Evolutionary conservation across 2,888 invertebrate species (phyloP).

Genomic region (Lithophane leautieri): DNA sequence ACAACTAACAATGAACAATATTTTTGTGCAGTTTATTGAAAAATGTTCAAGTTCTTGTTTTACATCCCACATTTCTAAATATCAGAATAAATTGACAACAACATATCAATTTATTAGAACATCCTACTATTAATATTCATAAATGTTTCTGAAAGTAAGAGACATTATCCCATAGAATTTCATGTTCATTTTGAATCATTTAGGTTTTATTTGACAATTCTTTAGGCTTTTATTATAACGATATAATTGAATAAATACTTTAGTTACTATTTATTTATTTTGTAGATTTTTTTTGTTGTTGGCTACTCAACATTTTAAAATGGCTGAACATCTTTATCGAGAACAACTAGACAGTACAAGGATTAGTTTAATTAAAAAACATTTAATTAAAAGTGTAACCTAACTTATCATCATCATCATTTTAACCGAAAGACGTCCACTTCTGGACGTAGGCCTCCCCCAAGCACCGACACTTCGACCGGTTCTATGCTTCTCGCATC

Average conservation of each 20-base stretch:
- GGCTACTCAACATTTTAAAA: neutral
- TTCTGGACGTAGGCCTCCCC: too few species aligned
- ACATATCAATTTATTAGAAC: neutral
- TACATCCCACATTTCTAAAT: slow-evolving; percentile 29
- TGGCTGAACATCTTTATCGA: neutral
- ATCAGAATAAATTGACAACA: neutral
- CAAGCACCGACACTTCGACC: too few species aligned
- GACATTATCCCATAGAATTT: neutral
- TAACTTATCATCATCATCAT: too few species aligned
- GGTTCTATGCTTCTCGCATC: too few species aligned
- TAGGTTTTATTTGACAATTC: too few species aligned
- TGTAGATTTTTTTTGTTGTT: neutral
- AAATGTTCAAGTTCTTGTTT: neutral
- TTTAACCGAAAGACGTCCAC: too few species aligned
- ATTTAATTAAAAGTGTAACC: neutral
- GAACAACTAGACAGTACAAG: neutral
- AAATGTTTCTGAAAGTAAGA: neutral
- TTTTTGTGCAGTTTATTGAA: slow-evolving; percentile 8
- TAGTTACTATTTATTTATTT: too few species aligned
- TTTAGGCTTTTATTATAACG: too few species aligned
- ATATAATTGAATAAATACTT: too few species aligned
- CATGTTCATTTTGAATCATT: neutral
- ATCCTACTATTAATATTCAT: neutral
- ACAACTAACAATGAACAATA: neutral
- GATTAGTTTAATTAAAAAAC: neutral